Evolutionary conservation across 2,797 vertebrate species (phyloP), one percentile per base, ranked within the genome.

Genomic region (Melanogrammus aeglefinus): DNA sequence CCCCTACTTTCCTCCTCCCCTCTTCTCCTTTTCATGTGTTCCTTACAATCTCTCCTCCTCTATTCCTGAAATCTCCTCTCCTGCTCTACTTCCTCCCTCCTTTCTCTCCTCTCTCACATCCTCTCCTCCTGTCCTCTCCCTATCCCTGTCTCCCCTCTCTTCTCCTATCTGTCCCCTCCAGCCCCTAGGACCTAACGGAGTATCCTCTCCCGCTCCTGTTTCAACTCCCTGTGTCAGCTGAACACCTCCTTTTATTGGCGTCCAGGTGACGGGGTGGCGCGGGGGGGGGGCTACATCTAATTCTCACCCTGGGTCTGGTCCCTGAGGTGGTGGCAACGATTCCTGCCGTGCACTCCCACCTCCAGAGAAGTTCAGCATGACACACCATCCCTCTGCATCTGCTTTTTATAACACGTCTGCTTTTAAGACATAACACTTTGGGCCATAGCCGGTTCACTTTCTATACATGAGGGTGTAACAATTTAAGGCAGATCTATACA

Each of bases 241-340:
- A 57, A 57, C 51, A 57, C 18, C 16, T 57, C 51, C 51, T 57
- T 57, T 57, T 4, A 57, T 57, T 57, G 51, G 51, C 18, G 18
- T 57, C 51, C 51, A 57, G 51, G 51, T 57, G 51, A 21, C 18
- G 51, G 16, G 16, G 51, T 21, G 2, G 16, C n/a, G 16, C 4
- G 47, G 16, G 66, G 44, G 27, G 74, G 69, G 79, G 75, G 33
- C 36, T 63, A 38, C 78, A 81, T 73, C 77, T 73, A 82, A 78
- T 85, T 88, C 75, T 77, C 75, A 78, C 36, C 18, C 3, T 63
- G 18, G 63, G 24, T 75, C 14, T n/a, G 72, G 51, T 57, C 39
- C 75, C 72, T 14, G 66, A 10, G n/a, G 66, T 24, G 33, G 76
- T 75, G 47, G 38, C 83, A 21, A 14, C 21, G 16, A n/a, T 18